Base-by-base conservation (phyloP, 1,140 invertebrate species). In the Theocolax elegans region DNA sequence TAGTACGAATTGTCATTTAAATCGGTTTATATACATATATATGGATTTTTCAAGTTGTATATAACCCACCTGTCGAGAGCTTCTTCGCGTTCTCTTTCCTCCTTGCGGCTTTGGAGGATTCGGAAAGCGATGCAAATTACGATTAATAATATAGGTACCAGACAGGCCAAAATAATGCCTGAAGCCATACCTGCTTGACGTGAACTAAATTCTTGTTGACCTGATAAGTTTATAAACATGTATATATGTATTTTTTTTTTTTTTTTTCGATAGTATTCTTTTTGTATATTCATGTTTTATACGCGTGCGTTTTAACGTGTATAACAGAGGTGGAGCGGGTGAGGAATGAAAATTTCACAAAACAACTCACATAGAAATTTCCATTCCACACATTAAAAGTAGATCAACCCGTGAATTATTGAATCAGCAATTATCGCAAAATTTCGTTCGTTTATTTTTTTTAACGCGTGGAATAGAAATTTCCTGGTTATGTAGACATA, bases 171-270 rank as follows among this genome's bases (percentile, higher is more conserved):
- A 66, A 94, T 89, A 75, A 94, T 91, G 53, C 92, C 92, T 75
- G 89, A 89, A 6, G 93, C 92, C n/a, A 92, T 86, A 23, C 92
- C 93, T 2, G 93, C 89, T 74, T 92, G 91, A 42, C 91, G 87
- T 3, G 91, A 87, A 35, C 92, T 92, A 79, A 92, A 93, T 81
- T 94, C 92, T 79, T 94, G 91, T 72, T 92, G 89, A 80, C 92
- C 93, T 94, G 85, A 70, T 72, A 67, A 42, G 60, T 71, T 62
- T 48, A n/a, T 60, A 53, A 63, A 60, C 23, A 31, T 35, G 42
- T 19, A 58, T 38, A 46, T 49, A 60, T 58, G 40, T 63, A 49
- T 27, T 53, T 67, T 51, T 62, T 9, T n/a, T n/a, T n/a, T n/a
- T n/a, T n/a, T n/a, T n/a, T n/a, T n/a, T n/a, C n/a, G n/a, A n/a